Evolutionary conservation across 2,113 vertebrate genomes (phyloP).

Genomic region (Colossoma macropomum): DNA sequence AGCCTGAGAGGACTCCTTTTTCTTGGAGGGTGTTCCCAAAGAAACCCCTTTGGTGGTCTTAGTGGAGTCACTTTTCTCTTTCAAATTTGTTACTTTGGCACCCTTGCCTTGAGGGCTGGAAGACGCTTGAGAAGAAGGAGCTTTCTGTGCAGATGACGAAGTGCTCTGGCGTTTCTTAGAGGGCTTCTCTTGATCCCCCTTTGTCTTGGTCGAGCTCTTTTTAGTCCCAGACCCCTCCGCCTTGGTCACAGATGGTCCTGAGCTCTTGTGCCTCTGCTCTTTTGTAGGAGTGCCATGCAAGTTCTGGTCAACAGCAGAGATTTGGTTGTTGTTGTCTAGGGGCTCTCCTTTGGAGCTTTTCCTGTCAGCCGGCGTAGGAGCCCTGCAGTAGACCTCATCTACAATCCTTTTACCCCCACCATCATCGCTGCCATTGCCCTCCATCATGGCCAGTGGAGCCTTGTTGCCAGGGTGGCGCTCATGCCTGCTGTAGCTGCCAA

Average conservation of each 20-base stretch:
- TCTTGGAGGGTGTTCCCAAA: constrained; percentile 75
- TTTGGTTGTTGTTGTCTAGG: constrained; percentile 94
- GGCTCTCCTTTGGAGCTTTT: constrained; percentile 78
- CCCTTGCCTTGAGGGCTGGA: constrained; percentile 79
- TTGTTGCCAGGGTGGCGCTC: constrained; percentile 84
- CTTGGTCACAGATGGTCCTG: constrained; percentile 71
- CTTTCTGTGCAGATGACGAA: constrained; percentile 73
- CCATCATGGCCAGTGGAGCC: constrained; percentile 90
- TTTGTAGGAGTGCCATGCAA: constrained; percentile 85
- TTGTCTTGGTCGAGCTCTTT: constrained; percentile 73
- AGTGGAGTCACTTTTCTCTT: constrained; percentile 76
- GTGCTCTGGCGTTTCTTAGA: constrained; percentile 83
- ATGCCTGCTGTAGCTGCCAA: constrained; percentile 83
- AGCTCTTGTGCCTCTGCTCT: constrained; percentile 81
- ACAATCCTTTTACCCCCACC: constrained; percentile 72
- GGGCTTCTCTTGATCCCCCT: constrained; percentile 80
- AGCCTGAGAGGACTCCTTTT: constrained; percentile 76
- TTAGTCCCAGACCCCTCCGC: constrained; percentile 73
- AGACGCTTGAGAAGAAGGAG: constrained; percentile 73
- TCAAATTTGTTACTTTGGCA: constrained; percentile 70
- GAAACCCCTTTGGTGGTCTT: constrained; percentile 81
- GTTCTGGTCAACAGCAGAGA: constrained; percentile 89
- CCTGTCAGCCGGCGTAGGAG: constrained; percentile 76
- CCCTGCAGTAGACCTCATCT: constrained; percentile 77
- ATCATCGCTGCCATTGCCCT: constrained; percentile 84